Conservation (phyloP, 2,113 vertebrate genomes). For the Butastur rufipennis region DNA sequence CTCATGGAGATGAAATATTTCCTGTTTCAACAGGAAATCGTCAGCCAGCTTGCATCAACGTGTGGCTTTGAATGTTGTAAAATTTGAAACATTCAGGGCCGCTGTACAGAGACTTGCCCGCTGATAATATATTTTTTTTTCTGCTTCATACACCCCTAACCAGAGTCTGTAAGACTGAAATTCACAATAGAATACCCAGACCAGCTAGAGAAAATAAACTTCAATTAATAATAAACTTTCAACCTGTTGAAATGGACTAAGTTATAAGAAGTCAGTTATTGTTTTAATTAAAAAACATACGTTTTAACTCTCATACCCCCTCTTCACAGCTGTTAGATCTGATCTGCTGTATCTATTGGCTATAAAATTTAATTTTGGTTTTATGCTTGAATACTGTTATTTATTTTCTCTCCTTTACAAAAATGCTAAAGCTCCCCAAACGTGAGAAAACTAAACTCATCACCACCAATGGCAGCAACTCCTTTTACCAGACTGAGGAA, state of each 20-base stretch:
- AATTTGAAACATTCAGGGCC: neutral
- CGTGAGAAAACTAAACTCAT: rapidly evolving
- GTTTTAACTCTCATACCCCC: neutral
- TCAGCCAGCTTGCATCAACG: neutral
- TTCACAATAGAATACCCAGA: neutral
- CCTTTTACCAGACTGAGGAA: no score
- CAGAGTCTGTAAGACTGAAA: neutral
- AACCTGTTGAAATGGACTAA: neutral
- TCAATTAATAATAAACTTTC: neutral
- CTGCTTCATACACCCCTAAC: neutral
- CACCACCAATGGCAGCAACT: rapidly evolving
- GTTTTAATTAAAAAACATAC: neutral
- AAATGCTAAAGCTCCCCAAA: neutral
- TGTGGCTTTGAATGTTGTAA: neutral
- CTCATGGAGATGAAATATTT: neutral
- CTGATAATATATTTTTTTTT: neutral
- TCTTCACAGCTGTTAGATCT: neutral
- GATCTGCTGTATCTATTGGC: rapidly evolving
- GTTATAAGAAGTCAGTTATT: neutral
- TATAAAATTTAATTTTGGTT: neutral
- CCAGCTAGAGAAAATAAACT: neutral
- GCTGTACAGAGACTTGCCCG: neutral
- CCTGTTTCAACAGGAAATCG: neutral
- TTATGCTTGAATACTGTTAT: neutral
- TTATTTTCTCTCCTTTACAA: neutral